These are phyloP conservation scores for Eueremaeus valkanovi DNA, from an alignment of 2,888 invertebrate genomes.

Conservation along the genomic window DNA sequence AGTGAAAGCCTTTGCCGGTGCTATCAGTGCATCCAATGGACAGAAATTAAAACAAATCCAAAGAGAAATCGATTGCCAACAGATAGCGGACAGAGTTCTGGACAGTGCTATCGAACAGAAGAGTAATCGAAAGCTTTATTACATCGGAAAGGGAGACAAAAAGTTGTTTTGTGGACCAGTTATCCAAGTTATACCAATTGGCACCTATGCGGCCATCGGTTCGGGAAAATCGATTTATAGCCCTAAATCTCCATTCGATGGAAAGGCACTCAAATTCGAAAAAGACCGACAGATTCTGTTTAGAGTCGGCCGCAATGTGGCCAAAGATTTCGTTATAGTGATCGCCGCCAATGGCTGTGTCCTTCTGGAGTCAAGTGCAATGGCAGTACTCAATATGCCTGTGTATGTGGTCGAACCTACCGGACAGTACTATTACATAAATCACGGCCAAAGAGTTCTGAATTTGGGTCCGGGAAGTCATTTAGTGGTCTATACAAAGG, in stretches of 20 bases:
- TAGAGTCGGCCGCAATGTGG: neutral
- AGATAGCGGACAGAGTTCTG: neutral
- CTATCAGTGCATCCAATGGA: too few relatives aligned
- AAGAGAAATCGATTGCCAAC: neutral
- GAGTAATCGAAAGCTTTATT: neutral
- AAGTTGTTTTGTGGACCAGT: neutral
- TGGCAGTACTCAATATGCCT: neutral
- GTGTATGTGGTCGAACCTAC: conserved; percentile 3
- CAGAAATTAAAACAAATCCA: too few relatives aligned
- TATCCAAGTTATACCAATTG: neutral
- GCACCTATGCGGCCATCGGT: neutral
- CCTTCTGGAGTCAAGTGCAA: neutral
- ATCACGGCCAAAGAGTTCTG: neutral
- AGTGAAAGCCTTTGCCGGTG: too few relatives aligned
- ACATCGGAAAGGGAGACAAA: neutral
- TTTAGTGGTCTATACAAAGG: neutral
- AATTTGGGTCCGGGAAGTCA: neutral
- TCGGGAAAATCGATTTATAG: neutral
- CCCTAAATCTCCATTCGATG: neutral
- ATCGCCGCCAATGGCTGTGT: neutral
- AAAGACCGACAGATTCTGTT: neutral
- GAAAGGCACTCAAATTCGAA: neutral
- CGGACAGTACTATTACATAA: conserved; percentile 4
- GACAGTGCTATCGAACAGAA: neutral
- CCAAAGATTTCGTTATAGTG: neutral